A percentile compares a stretch with the other conserved stretches of the same genome.
Conservation (phyloP, 2,113 vertebrate species). For the Mesembrinibis cayennensis region DNA sequence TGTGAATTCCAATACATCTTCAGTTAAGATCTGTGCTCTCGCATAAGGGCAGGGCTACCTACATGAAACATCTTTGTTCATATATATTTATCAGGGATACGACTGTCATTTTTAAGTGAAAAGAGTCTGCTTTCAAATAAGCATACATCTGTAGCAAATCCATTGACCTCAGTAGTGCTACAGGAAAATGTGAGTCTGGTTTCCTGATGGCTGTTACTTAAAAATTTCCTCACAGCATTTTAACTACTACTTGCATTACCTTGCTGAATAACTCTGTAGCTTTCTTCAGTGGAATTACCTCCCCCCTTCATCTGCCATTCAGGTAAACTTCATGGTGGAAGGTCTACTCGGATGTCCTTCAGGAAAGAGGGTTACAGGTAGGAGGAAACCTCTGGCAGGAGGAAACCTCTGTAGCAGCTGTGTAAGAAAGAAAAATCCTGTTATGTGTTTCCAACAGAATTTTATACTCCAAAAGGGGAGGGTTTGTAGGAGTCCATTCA, state of each 20-base stretch:
- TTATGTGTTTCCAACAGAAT: neutral
- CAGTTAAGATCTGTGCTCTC: neutral
- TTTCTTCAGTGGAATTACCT: slow-evolving; percentile 42
- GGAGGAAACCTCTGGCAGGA: neutral
- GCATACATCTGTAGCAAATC: neutral
- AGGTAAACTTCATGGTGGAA: neutral
- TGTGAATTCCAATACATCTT: neutral
- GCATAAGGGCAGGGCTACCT: neutral
- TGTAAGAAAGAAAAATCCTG: neutral
- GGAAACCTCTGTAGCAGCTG: neutral
- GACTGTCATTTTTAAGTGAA: neutral
- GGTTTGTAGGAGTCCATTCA: neutral
- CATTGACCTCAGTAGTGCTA: neutral
- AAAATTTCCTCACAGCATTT: slow-evolving; percentile 46
- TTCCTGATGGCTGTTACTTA: neutral
- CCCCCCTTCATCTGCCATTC: neutral
- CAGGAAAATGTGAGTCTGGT: neutral
- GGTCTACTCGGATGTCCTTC: neutral
- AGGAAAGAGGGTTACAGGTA: neutral
- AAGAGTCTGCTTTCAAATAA: neutral
- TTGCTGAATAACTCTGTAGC: slow-evolving; percentile 45
- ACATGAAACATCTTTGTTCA: neutral
- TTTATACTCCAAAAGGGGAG: neutral
- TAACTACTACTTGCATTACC: slow-evolving; percentile 9
- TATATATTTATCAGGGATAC: neutral